These are phyloP conservation scores for Aldrovandia affinis DNA, from an alignment of 2,797 vertebrate genomes.

Conservation along the genomic window DNA sequence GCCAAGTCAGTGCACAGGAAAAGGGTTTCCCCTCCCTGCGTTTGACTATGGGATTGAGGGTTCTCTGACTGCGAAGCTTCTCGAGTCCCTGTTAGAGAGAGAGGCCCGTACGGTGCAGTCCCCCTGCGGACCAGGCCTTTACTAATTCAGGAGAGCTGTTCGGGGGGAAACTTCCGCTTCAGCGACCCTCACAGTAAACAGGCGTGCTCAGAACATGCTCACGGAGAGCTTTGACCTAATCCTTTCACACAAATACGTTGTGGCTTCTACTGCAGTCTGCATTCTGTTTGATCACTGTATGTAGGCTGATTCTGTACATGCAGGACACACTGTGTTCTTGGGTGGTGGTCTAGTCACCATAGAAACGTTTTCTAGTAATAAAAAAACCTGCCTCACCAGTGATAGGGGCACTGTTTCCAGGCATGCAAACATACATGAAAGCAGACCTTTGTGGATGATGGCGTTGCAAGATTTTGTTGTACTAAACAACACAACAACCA, in stretches of 20 bases:
- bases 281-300: background rate
- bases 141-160: conserved; percentile 13
- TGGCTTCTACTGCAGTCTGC: background rate
- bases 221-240: background rate
- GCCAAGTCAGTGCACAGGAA: background rate
- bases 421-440: too few relatives aligned
- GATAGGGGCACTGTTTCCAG: too few relatives aligned
- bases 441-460: background rate
- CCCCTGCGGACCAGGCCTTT: background rate
- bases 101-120: background rate
- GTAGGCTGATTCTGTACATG: background rate
- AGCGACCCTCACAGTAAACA: background rate
- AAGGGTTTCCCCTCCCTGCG: background rate
- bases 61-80: background rate
- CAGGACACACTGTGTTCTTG: background rate
- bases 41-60: background rate
- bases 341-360: background rate
- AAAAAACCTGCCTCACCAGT: background rate
- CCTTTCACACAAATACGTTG: background rate
- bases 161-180: background rate
- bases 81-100: background rate
- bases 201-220: background rate
- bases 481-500: background rate
- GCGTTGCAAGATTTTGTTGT: background rate
- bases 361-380: background rate